These are phyloP conservation scores for Ganaspis sp. DNA, from an alignment of 1,140 invertebrate genomes.

Conservation along the genomic window DNA sequence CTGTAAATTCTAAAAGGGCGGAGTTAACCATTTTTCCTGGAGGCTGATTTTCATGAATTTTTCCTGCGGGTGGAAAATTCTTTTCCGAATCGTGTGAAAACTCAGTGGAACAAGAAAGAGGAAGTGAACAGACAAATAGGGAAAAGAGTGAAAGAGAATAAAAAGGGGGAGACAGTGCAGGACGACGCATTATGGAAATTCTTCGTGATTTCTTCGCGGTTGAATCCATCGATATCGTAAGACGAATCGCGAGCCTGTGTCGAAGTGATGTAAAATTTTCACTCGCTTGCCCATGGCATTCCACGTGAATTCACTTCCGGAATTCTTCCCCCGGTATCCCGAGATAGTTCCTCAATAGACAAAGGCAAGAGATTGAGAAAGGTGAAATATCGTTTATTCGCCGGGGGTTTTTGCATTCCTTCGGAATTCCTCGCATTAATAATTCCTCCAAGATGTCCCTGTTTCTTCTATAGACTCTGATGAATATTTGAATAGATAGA, in stretches of 20 bases:
- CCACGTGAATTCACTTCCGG: slow-evolving; percentile 44
- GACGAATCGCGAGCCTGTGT: slow-evolving; percentile 21
- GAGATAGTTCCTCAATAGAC: slow-evolving; percentile 46
- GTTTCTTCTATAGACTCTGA: not conserved
- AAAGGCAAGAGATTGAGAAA: slow-evolving; percentile 36
- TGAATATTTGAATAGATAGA: slow-evolving; percentile 2
- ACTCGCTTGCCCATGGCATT: slow-evolving; percentile 40
- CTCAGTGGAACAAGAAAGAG: not conserved
- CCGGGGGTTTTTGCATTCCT: slow-evolving; percentile 41
- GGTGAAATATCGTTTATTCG: slow-evolving; percentile 32
- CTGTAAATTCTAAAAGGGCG: not conserved
- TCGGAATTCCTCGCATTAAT: slow-evolving; percentile 12
- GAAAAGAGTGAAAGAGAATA: not conserved
- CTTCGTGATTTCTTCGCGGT: slow-evolving; percentile 26
- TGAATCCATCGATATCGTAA: slow-evolving; percentile 27
- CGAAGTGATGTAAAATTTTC: slow-evolving; percentile 40
- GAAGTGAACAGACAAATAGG: not conserved
- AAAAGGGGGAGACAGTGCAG: not conserved
- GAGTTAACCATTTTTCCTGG: not conserved
- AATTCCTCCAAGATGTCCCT: not conserved
- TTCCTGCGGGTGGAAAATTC: slow-evolving; percentile 4
- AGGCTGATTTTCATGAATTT: slow-evolving; percentile 29
- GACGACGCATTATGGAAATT: slow-evolving; percentile 25
- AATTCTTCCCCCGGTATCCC: slow-evolving; percentile 39
- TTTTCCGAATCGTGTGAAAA: not conserved